Base-by-base conservation (phyloP, 1,140 invertebrate species). In the Apis laboriosa region DNA sequence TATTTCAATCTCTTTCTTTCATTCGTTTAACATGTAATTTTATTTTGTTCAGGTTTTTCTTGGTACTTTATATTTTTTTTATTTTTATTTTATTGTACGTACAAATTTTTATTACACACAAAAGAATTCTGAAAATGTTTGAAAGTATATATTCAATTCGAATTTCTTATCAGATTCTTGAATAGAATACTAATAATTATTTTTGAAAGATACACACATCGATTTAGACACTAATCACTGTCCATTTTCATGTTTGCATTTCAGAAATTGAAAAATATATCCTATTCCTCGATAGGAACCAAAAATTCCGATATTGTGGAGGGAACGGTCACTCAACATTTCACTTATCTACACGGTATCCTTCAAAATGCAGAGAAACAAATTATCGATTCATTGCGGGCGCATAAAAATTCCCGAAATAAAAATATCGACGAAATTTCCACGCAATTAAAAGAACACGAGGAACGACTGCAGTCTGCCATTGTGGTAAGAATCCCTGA, bases 331-430 rank as follows among this genome's bases (percentile, higher is more conserved):
- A 88, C 79, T 7, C 79, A 90, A 60, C 93, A 94, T 75, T 94
- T 94, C 24, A 49, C 89, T 4, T 66, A 90, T 60, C 80, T 94
- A 0, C 94, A 94, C 67, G 93, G 94, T 2, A 19, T 92, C n/a
- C 79, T 94, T 12, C 93, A 94, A 77, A 91, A 90, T 70, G 1
- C 89, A 13, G 94, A 94, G 64, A 76, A 73, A 28, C 75, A 86
- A 15, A 72, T 94, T 21, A 84, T 92, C 4, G 84, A 91, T 0
- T 43, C 88, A 9, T 19, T 94, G 1, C 11, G 86, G 3, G 53
- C 79, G 3, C 77, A 87, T 28, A 55, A 58, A 0, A 34, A 67
- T 12, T 2, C 24, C 1, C 76, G 12, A 11, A 78, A 67, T 21
- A 81, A 55, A 1, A 83, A 92, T 77, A 58, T 93, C 2, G 60